A percentile compares a stretch with the other conserved stretches of the same genome.
Conservation (phyloP, 1,140 invertebrate species). For the Drosophila azteca region DNA sequence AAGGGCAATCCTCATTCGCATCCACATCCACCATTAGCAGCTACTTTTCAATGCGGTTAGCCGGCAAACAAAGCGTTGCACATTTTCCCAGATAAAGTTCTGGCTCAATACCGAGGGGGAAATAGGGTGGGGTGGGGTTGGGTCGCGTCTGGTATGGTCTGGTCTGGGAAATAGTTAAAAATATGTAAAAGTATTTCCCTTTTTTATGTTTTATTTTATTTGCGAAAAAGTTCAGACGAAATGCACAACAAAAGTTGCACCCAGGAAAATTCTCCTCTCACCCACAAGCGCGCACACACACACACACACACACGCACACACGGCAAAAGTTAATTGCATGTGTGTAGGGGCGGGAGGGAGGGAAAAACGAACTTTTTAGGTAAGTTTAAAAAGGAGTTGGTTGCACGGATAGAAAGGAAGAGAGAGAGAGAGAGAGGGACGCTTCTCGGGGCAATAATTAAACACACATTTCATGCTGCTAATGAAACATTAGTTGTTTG, state of each 20-base stretch:
- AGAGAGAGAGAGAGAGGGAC: not conserved
- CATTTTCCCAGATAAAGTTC: slow-evolving; percentile 79
- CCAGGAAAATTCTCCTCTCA: slow-evolving; percentile 55
- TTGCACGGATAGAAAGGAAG: slow-evolving; percentile 1
- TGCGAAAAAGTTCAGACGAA: slow-evolving; percentile 74
- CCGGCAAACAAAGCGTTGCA: slow-evolving; percentile 80
- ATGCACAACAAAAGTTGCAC: slow-evolving; percentile 79
- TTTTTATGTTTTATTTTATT: slow-evolving; percentile 62
- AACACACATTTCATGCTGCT: slow-evolving; percentile 80
- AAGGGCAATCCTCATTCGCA: slow-evolving; percentile 41
- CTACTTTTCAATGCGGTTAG: slow-evolving; percentile 81
- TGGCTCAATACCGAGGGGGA: slow-evolving; percentile 43
- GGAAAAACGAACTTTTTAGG: slow-evolving; percentile 74
- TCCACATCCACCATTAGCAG: slow-evolving; percentile 79
- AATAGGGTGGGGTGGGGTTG: no score
- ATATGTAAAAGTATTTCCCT: slow-evolving; percentile 76
- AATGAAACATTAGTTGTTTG: slow-evolving; percentile 82
- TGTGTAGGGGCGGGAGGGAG: slow-evolving; percentile 32
- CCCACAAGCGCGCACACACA: not conserved
- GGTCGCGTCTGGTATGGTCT: no score
- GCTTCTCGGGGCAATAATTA: slow-evolving; percentile 63
- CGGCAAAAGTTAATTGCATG: slow-evolving; percentile 80
- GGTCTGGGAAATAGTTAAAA: slow-evolving; percentile 62
- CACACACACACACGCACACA: slow-evolving; percentile 21
- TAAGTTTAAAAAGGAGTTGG: slow-evolving; percentile 62